phyloP scores from a whole-genome alignment of 2,888 invertebrate species.

The Erpobdella octoculata region DNA sequence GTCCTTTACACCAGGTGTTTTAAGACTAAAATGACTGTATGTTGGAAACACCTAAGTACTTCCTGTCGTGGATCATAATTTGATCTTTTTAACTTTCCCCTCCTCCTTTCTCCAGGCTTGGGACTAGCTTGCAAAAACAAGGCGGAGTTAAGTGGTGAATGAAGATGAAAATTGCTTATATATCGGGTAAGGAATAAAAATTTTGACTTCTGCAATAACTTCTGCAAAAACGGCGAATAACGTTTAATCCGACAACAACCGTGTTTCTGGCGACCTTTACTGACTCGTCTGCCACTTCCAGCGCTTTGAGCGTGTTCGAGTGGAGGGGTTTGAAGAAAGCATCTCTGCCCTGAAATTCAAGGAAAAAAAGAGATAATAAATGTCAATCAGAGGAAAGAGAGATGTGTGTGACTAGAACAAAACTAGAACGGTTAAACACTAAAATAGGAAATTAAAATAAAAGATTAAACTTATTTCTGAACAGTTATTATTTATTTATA shows the following conservation, averaged over 20 bases:
- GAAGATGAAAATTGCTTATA: background rate
- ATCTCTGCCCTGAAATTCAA: conserved; percentile 47
- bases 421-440: background rate
- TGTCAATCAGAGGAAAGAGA: background rate
- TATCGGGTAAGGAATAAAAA: too few species aligned
- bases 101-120: too few species aligned
- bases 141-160: background rate
- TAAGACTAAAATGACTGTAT: too few species aligned
- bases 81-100: too few species aligned
- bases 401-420: background rate
- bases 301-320: conserved; percentile 58
- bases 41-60: too few species aligned
- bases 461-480: background rate
- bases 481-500: too few species aligned
- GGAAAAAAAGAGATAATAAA: background rate
- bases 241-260: conserved; percentile 20
- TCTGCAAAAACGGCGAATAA: too few species aligned
- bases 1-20: too few species aligned
- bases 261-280: conserved; percentile 62
- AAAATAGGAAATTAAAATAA: background rate
- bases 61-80: too few species aligned
- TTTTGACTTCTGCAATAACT: background rate
- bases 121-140: conserved; percentile 12
- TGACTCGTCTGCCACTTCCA: conserved; percentile 64
- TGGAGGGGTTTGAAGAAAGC: conserved; percentile 52